Conservation (phyloP, 2,888 invertebrate genomes). For the Drosophila kanekoi region DNA sequence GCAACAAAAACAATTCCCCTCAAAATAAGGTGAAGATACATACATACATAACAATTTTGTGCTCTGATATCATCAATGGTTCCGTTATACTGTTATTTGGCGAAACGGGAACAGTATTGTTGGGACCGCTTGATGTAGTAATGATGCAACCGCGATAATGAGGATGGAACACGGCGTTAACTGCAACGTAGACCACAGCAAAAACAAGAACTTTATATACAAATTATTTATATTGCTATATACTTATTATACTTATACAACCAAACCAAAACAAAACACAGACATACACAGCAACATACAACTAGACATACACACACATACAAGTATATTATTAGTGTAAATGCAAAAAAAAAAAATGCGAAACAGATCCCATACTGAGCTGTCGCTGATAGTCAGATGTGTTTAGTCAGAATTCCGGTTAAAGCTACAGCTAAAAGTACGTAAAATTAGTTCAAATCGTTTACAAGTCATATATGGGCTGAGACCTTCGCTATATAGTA, state of each 20-base stretch:
- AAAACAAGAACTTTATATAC: conserved; percentile 76
- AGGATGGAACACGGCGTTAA: conserved; percentile 56
- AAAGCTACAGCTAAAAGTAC: conserved; percentile 50
- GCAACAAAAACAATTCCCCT: conserved; percentile 47
- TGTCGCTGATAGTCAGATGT: conserved; percentile 68
- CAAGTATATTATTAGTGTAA: conserved; percentile 75
- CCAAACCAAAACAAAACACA: conserved; percentile 63
- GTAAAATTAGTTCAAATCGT: conserved; percentile 67
- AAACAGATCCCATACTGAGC: conserved; percentile 44
- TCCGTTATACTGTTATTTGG: conserved; percentile 48
- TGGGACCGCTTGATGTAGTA: conserved; percentile 26
- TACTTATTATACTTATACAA: conserved; percentile 78
- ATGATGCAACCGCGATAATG: conserved; percentile 30
- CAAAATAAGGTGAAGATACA: conserved; percentile 11
- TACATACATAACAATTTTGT: conserved; percentile 23
- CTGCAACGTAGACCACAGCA: conserved; percentile 75
- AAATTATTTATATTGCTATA: conserved; percentile 77
- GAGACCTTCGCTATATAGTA: conserved; percentile 22
- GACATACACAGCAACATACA: conserved; percentile 60
- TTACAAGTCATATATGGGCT: conserved; percentile 41
- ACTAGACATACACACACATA: conserved; percentile 66
- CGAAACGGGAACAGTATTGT: conserved; percentile 17
- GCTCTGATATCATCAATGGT: conserved; percentile 38
- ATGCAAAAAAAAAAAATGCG: conserved; percentile 49
- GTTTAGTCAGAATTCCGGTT: conserved; percentile 65